These are phyloP conservation scores for Papilio helenus DNA, from an alignment of 1,140 invertebrate species.

Conservation along the genomic window DNA sequence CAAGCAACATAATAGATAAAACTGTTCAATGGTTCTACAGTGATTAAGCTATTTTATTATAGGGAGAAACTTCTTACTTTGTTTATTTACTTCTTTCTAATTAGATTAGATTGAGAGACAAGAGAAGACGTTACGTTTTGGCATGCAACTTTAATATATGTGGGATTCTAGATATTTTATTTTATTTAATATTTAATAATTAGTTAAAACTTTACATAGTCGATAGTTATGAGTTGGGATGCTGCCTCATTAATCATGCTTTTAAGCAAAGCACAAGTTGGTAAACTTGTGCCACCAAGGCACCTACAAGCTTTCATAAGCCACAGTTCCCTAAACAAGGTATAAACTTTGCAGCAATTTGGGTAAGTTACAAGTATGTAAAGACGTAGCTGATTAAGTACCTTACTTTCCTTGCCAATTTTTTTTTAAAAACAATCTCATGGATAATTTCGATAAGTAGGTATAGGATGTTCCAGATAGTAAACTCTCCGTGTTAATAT, in stretches of 20 bases:
- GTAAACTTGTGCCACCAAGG: neutral
- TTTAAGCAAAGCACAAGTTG: neutral
- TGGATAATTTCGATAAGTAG: too few species aligned
- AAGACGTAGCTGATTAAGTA: too few species aligned
- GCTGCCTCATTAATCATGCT: slow-evolving; percentile 9
- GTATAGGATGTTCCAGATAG: neutral
- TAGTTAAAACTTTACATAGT: neutral
- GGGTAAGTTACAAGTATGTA: neutral
- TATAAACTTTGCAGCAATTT: neutral
- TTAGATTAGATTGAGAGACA: neutral
- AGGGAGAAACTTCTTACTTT: neutral
- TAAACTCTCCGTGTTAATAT: neutral
- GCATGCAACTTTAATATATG: neutral
- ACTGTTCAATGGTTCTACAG: neutral
- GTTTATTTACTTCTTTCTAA: neutral
- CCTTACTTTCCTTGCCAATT: too few species aligned
- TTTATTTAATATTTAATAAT: neutral
- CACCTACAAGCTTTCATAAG: slow-evolving; percentile 15
- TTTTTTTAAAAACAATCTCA: too few species aligned
- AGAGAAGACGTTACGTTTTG: too few species aligned
- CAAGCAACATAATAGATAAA: neutral
- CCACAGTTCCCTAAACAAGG: neutral
- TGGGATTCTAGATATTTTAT: neutral
- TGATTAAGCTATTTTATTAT: neutral
- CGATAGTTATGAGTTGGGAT: neutral